Evolutionary conservation across 2,797 vertebrate genomes (phyloP), one percentile per base, ranked within the genome.

Genomic region (Delichon dasypus): DNA sequence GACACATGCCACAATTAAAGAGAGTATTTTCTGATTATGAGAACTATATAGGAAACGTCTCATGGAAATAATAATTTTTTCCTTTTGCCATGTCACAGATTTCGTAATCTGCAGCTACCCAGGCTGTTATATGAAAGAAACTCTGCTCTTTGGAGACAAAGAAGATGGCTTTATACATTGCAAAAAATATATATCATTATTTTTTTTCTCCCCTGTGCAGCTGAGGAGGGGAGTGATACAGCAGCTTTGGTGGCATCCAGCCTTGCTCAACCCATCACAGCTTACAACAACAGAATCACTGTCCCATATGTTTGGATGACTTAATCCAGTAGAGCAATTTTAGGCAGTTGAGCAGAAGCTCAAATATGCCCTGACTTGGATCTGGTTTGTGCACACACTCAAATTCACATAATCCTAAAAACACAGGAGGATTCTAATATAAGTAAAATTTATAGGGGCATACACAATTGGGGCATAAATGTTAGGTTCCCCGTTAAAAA

Each of bases 121-220:
- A 44, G 11, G 7, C 6, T 68, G 16, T 3, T 85, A 23, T 67
- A 85, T 11, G 13, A 66, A 58, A 55, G n/a, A 36, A 88, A 42
- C 7, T 18, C 34, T 65, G 16, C 20, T 72, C 16, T 58, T 68
- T 26, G 44, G 38, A 14, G 30, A 22, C 7, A 54, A 78, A 61
- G 34, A 27, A n/a, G 6, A 13, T 0, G 0, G 3, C 2, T 58
- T 25, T 18, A 32, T 40, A 57, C 4, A n/a, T 18, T 57, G 16
- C 21, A 65, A 77, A 76, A 11, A 5, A n/a, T 5, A 26, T n/a
- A 19, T 8, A 23, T n/a, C 4, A 13, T 26, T 48, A 26, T 27
- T 22, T 32, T 34, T 70, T 40, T 18, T 50, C 14, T 60, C 7
- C 14, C 8, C 8, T 23, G 5, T 1, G 34, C 32, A 61, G 14